Evolutionary conservation across 2,797 vertebrate genomes (phyloP).

Genomic region (Ispidina lecontei): DNA sequence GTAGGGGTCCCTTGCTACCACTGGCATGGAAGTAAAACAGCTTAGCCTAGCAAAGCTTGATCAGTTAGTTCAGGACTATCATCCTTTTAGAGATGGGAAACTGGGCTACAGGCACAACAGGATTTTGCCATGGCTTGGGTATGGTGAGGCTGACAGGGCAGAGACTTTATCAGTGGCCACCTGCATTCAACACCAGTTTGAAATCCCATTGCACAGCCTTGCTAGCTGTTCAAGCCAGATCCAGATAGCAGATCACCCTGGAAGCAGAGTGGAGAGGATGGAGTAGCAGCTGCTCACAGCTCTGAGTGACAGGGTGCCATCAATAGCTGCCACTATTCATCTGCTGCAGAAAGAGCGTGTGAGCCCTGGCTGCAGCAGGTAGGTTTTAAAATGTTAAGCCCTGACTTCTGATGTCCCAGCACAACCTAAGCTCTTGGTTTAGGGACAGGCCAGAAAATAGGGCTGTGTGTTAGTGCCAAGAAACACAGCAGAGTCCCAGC

Average conservation of each 20-base stretch:
- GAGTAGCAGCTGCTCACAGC: neutral
- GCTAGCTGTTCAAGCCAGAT: neutral
- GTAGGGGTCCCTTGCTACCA: neutral
- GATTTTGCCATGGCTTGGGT: neutral
- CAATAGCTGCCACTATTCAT: neutral
- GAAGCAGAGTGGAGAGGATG: neutral
- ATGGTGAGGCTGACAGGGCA: neutral
- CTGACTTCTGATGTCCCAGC: neutral
- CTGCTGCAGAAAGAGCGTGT: accelerated
- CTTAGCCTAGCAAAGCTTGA: neutral
- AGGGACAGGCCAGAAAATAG: neutral
- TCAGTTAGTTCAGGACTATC: neutral
- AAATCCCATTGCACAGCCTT: neutral
- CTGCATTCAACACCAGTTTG: neutral
- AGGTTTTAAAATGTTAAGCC: neutral
- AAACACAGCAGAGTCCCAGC: neutral
- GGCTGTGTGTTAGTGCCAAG: accelerated
- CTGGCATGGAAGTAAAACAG: neutral
- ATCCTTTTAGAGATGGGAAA: neutral
- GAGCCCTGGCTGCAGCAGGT: neutral
- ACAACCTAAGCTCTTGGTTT: neutral
- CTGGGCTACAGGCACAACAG: neutral
- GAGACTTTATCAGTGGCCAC: neutral
- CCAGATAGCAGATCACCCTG: accelerated
- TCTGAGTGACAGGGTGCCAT: neutral